Conservation (phyloP, 2,888 invertebrate genomes). For the Drepana falcataria region DNA sequence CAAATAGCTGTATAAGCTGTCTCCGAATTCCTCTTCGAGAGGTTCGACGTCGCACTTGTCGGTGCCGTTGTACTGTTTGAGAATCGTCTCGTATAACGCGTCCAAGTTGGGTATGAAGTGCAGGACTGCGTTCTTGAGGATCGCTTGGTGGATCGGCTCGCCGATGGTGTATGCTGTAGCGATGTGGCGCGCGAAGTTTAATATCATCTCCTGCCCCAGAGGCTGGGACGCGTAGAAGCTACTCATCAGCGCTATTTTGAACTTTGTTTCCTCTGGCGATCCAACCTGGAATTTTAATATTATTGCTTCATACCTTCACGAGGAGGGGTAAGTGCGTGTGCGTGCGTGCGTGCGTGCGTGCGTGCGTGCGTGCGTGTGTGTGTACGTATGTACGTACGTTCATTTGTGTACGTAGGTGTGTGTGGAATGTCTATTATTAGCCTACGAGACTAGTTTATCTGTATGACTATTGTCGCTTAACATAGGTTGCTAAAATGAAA, state of each 20-base stretch:
- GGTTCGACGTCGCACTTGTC: constrained; percentile 52
- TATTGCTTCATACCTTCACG: too few species aligned
- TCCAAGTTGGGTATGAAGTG: constrained; percentile 86
- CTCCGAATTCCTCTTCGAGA: constrained; percentile 81
- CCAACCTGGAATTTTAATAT: constrained; percentile 78
- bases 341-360: too few species aligned
- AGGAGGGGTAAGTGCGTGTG: too few species aligned
- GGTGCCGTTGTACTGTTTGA: constrained; percentile 42
- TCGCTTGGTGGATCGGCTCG: constrained; percentile 80
- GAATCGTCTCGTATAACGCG: constrained; percentile 43
- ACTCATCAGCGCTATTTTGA: constrained; percentile 90
- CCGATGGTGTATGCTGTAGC: constrained; percentile 83
- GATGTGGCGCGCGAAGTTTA: constrained; percentile 91
- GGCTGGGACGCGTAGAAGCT: constrained; percentile 90
- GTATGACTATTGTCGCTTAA: too few species aligned
- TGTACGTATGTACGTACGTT: too few species aligned
- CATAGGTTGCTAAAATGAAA: too few species aligned
- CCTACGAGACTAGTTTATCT: too few species aligned
- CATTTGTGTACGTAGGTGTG: too few species aligned
- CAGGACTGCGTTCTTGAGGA: constrained; percentile 85
- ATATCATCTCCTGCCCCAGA: constrained; percentile 88
- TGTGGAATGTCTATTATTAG: too few species aligned
- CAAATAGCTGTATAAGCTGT: constrained; percentile 75
- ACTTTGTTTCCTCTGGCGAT: constrained; percentile 87
- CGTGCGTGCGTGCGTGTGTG: too few species aligned